Percentiles rank a stretch among this genome's conserved stretches.
Evolutionary conservation across 2,888 invertebrate species (phyloP).

Genomic region (Microctonus hyperodae): DNA sequence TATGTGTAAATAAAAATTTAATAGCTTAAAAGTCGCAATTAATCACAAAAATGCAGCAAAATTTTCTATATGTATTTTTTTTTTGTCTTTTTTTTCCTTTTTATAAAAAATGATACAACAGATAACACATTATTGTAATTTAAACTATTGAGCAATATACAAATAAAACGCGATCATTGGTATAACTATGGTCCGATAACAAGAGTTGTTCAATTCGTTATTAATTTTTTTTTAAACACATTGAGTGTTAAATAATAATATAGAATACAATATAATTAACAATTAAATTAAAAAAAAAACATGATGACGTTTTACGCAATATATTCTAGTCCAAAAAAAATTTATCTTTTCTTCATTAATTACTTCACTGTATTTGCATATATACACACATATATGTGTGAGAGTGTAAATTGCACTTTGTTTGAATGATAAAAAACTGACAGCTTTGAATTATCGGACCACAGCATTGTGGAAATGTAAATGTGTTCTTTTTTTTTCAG

Average conservation of each 20-base stretch:
- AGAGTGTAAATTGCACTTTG: conserved; percentile 26
- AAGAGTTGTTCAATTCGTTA: conserved; percentile 51
- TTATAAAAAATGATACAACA: conserved; percentile 64
- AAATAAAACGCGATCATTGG: conserved; percentile 60
- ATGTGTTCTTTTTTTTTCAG: conserved; percentile 18
- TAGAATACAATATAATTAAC: background rate
- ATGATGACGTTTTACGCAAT: conserved; percentile 18
- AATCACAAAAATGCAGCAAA: conserved; percentile 60
- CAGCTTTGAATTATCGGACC: conserved; percentile 26
- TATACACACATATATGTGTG: conserved; percentile 18
- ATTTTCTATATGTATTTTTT: no score
- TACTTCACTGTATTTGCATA: background rate
- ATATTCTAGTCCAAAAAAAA: conserved; percentile 13
- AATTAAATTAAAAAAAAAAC: no score
- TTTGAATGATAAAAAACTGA: conserved; percentile 22
- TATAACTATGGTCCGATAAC: conserved; percentile 58
- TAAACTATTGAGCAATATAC: conserved; percentile 64
- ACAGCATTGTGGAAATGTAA: conserved; percentile 29
- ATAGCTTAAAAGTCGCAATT: conserved; percentile 5
- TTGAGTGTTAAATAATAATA: conserved; percentile 14
- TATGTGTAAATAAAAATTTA: background rate
- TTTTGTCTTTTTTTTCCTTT: no score
- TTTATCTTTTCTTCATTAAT: background rate
- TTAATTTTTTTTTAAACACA: conserved; percentile 10
- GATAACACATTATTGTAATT: conserved; percentile 62